Percentiles rank a stretch among this genome's conserved stretches.
These are phyloP conservation scores for Cervus canadensis DNA, from an alignment of 2,113 vertebrate genomes.

Conservation along the genomic window DNA sequence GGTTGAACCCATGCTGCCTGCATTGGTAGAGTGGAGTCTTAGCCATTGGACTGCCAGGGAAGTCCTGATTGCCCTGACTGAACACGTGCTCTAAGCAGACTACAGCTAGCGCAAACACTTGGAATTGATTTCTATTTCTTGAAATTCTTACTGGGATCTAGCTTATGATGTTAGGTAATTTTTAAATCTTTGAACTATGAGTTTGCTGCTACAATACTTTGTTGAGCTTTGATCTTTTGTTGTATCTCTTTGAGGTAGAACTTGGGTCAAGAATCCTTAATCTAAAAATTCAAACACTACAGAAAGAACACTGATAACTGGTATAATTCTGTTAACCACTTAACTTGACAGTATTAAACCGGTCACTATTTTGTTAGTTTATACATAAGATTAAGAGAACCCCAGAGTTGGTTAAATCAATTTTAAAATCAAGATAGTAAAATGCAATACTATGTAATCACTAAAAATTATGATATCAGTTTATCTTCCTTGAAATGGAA, in stretches of 20 bases:
- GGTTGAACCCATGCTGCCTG: neutral
- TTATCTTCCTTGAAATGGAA: conserved; percentile 30
- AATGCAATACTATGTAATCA: neutral
- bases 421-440: neutral
- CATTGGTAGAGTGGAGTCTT: neutral
- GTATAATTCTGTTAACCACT: neutral
- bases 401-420: neutral
- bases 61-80: conserved; percentile 40
- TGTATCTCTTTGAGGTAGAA: neutral
- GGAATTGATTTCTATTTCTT: conserved; percentile 1
- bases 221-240: neutral
- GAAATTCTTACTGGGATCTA: neutral
- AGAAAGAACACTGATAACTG: neutral
- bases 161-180: neutral
- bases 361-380: neutral
- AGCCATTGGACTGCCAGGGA: neutral
- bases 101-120: conserved; percentile 17
- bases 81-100: conserved; percentile 62
- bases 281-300: neutral
- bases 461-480: neutral
- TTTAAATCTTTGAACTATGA: neutral
- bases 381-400: neutral
- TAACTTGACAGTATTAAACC: neutral
- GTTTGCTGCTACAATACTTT: neutral
- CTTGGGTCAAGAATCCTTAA: neutral